phyloP scores from a whole-genome alignment of 2,888 invertebrate genomes.

The Pseudolycoriella hygida region DNA sequence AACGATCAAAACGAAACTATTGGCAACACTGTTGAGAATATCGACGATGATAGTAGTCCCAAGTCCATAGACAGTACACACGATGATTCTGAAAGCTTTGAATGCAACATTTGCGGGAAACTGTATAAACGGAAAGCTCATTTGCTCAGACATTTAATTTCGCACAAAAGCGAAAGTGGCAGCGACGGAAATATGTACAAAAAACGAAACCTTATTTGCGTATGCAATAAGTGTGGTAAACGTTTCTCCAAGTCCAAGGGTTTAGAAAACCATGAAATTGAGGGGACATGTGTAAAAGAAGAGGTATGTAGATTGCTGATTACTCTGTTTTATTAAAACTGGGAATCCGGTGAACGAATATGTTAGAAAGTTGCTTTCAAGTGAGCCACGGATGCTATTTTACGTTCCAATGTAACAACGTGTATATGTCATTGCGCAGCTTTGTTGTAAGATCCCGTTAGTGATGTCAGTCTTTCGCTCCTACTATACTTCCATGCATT shows the following conservation, averaged over 20 bases:
- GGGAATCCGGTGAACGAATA: too few relatives aligned
- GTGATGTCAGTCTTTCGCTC: too few relatives aligned
- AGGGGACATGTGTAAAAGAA: neutral
- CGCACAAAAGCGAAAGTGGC: neutral
- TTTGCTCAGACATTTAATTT: neutral
- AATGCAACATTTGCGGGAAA: conserved; percentile 1
- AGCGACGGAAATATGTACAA: neutral
- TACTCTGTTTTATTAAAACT: too few relatives aligned
- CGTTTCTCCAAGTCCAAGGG: neutral
- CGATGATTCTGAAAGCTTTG: neutral
- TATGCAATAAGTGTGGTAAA: conserved; percentile 4
- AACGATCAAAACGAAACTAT: neutral
- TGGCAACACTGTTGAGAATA: neutral
- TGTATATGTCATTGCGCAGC: too few relatives aligned
- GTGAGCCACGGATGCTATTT: too few relatives aligned
- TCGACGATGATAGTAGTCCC: neutral
- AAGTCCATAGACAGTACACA: neutral
- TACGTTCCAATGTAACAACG: too few relatives aligned
- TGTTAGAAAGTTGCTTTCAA: too few relatives aligned
- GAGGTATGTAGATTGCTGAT: neutral
- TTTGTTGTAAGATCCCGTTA: too few relatives aligned
- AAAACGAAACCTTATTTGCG: neutral
- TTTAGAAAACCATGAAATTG: neutral
- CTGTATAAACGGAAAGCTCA: conserved; percentile 1
- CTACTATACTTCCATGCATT: too few relatives aligned